Evolutionary conservation across 2,113 vertebrate genomes (phyloP).

Genomic region (Podarcis cretensis): DNA sequence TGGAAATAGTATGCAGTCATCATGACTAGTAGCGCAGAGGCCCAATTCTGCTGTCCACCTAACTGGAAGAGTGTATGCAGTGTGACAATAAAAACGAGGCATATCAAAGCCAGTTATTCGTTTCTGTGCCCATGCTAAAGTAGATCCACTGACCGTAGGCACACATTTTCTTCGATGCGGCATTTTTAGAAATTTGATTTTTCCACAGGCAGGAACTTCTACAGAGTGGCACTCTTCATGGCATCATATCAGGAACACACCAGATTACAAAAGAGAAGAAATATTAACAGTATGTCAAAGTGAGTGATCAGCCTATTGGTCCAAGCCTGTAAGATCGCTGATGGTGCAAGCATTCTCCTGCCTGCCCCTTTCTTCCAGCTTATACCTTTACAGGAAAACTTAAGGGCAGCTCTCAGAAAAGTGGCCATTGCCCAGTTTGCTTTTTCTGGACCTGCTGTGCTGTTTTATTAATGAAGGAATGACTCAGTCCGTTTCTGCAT

Average conservation of each 20-base stretch:
- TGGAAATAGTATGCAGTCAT: too few relatives aligned
- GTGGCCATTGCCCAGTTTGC: background rate
- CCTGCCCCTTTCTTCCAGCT: background rate
- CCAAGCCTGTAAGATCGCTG: background rate
- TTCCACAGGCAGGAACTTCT: background rate
- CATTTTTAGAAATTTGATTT: background rate
- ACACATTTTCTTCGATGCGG: background rate
- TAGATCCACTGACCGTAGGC: background rate
- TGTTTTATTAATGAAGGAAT: constrained; percentile 23
- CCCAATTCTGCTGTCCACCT: background rate
- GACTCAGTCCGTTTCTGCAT: constrained; percentile 3
- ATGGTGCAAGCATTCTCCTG: background rate
- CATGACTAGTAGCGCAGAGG: background rate
- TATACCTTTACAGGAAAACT: background rate
- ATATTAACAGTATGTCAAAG: background rate
- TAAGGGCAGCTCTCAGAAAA: background rate
- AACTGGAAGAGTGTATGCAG: background rate
- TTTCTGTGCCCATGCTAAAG: background rate
- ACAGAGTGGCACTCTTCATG: background rate
- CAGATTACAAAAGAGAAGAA: background rate
- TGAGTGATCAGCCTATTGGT: background rate
- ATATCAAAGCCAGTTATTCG: background rate
- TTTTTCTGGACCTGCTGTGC: background rate
- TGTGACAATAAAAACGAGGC: background rate
- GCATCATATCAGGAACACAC: background rate